Conservation (phyloP, 37 sponge, comb jelly and placozoan species). For the Chondrosia reniformis region DNA sequence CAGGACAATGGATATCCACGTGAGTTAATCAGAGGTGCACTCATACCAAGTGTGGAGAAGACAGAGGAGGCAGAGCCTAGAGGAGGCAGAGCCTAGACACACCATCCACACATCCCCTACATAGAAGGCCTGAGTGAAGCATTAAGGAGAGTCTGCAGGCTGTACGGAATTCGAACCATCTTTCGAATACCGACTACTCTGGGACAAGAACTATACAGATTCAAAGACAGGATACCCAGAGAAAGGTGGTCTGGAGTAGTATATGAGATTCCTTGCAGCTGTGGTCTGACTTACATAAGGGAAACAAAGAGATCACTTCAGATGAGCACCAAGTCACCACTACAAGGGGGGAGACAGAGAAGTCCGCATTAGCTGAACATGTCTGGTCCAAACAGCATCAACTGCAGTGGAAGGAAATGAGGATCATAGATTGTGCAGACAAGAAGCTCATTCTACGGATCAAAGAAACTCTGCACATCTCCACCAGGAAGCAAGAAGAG, state of each 20-base stretch:
- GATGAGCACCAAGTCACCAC: slow-evolving; percentile 7
- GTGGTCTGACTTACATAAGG: slow-evolving; percentile 11
- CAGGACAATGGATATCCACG: neutral
- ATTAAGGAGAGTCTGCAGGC: neutral
- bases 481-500: no score
- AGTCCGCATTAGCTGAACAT: neutral
- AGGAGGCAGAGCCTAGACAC: no score
- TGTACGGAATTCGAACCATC: neutral
- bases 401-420: no score
- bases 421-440: no score
- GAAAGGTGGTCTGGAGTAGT: neutral
- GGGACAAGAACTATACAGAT: neutral
- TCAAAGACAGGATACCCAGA: neutral
- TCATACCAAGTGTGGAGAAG: no score
- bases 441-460: no score
- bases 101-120: no score
- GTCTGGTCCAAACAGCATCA: no score
- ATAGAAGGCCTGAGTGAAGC: neutral
- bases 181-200: neutral
- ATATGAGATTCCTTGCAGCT: slow-evolving; percentile 18
- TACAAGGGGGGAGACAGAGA: neutral
- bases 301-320: slow-evolving; percentile 19
- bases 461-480: no score
- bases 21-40: neutral
- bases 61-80: neutral